These are phyloP conservation scores for Parasteatoda lunata DNA, from an alignment of 2,888 invertebrate species.

Conservation along the genomic window DNA sequence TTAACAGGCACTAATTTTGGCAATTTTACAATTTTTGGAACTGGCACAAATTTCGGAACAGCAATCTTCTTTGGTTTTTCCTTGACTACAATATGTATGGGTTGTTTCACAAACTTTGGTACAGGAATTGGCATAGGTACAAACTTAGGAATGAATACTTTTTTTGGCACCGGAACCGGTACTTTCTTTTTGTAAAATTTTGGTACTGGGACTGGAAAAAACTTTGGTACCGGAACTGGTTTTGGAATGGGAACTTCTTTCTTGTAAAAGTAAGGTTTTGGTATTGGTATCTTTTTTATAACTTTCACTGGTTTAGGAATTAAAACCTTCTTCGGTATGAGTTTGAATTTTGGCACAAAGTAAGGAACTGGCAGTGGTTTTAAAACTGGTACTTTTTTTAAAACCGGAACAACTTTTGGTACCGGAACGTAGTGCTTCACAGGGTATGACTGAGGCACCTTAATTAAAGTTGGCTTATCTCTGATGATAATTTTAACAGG, in stretches of 20 bases:
- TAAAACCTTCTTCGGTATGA: conserved; percentile 47
- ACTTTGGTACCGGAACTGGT: conserved; percentile 42
- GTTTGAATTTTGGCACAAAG: conserved; percentile 44
- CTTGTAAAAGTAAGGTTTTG: conserved; percentile 53
- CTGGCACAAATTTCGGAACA: conserved; percentile 28
- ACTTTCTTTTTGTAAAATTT: conserved; percentile 60
- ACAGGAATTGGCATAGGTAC: conserved; percentile 51
- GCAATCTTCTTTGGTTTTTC: conserved; percentile 35
- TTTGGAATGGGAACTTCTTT: conserved; percentile 53
- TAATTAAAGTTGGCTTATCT: conserved; percentile 52
- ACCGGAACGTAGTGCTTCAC: conserved; percentile 47
- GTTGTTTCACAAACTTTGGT: conserved; percentile 52
- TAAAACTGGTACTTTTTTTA: conserved; percentile 58
- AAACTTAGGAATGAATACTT: conserved; percentile 49
- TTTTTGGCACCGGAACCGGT: conserved; percentile 44
- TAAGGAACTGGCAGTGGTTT: conserved; percentile 61
- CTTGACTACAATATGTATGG: conserved; percentile 47
- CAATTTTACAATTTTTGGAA: conserved; percentile 54
- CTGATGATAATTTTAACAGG: conserved; percentile 55
- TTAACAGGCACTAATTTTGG: conserved; percentile 47
- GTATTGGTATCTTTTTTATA: conserved; percentile 50
- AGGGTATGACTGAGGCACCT: conserved; percentile 50
- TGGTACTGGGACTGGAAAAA: conserved; percentile 59
- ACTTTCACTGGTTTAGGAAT: conserved; percentile 49
- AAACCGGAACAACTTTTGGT: conserved; percentile 39